A percentile compares a stretch with the other conserved stretches of the same genome.
Conservation (phyloP, 2,113 vertebrate genomes). For the Pristiophorus japonicus region DNA sequence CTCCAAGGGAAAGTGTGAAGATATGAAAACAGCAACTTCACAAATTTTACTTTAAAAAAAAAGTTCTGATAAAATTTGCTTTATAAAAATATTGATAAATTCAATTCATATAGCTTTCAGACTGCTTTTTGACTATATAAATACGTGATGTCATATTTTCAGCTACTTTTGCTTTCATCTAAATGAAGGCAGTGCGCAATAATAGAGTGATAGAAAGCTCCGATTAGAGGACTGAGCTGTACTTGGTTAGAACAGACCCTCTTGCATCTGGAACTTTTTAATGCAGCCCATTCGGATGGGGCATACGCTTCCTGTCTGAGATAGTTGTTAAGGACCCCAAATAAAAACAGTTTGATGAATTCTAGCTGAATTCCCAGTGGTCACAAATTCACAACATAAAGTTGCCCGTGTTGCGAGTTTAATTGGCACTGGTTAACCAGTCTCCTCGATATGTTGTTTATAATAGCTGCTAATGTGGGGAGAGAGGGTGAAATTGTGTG, state of each 20-base stretch:
- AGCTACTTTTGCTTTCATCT: not conserved
- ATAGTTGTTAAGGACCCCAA: not conserved
- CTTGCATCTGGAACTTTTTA: not conserved
- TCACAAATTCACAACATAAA: not conserved
- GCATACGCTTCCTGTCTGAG: not conserved
- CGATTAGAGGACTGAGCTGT: not conserved
- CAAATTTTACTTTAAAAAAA: not conserved
- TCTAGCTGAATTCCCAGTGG: not conserved
- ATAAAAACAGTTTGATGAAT: slow-evolving; percentile 16
- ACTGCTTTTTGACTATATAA: not conserved
- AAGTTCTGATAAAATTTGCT: not conserved
- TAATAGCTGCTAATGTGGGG: not conserved
- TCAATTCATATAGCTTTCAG: not conserved
- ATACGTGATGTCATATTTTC: not conserved
- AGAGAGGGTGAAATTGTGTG: not conserved
- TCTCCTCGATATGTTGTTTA: not conserved
- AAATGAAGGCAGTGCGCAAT: not conserved
- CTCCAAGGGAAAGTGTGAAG: not conserved
- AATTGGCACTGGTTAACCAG: not conserved
- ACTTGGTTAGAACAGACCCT: not conserved
- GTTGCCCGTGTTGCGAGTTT: not conserved
- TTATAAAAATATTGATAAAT: not conserved
- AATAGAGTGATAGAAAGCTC: not conserved
- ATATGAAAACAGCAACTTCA: not conserved
- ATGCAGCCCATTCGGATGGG: not conserved